Conservation (phyloP, 2,113 vertebrate genomes). For the Vulpes ferrilata region DNA sequence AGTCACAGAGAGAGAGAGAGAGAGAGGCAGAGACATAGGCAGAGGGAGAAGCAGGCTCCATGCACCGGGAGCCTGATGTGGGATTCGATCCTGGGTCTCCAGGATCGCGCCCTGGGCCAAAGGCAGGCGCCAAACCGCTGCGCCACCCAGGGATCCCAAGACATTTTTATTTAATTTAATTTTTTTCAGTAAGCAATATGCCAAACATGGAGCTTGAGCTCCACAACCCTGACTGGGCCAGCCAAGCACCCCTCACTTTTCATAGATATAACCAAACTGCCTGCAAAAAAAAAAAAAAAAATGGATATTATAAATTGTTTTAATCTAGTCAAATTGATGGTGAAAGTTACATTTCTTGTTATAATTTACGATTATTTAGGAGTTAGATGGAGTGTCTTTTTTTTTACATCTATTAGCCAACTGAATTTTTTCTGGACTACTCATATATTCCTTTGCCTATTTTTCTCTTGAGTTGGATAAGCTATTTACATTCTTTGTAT, state of each 20-base stretch:
- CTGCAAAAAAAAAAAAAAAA: background rate
- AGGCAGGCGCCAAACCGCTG: too few species aligned
- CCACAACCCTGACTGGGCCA: background rate
- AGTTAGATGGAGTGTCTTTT: background rate
- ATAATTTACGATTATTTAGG: background rate
- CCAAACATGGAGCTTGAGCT: background rate
- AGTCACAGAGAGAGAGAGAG: too few species aligned
- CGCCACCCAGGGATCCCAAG: too few species aligned
- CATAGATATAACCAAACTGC: background rate
- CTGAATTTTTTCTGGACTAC: background rate
- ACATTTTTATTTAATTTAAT: background rate
- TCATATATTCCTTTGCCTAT: background rate
- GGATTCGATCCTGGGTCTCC: too few species aligned
- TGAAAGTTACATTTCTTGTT: background rate
- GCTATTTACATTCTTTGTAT: background rate
- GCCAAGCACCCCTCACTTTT: background rate
- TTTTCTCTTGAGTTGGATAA: slow-evolving; percentile 13
- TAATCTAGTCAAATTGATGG: background rate
- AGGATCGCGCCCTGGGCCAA: too few species aligned
- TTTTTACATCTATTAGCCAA: background rate
- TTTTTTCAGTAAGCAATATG: background rate
- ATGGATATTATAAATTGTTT: background rate
- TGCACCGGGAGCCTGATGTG: too few species aligned
- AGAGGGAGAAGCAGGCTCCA: too few species aligned
- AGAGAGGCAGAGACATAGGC: too few species aligned